phyloP scores from a whole-genome alignment of 1,140 invertebrate genomes.

The Cryptotermes secundus region DNA sequence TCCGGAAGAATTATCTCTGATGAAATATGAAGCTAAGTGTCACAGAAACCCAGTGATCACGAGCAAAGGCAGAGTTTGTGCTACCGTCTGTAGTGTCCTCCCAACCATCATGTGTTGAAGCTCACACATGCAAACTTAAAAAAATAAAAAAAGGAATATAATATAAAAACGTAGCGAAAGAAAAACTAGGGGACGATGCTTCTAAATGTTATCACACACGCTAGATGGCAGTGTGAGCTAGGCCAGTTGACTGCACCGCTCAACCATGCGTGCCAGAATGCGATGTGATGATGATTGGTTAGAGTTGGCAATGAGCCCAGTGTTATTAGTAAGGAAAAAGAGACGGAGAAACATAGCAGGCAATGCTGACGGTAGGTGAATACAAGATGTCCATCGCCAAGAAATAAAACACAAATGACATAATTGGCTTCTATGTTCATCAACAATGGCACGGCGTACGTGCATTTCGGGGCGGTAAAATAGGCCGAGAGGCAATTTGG shows the following conservation, averaged over 20 bases:
- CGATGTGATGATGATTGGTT: not conserved
- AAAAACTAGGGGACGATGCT: not conserved
- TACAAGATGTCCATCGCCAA: not conserved
- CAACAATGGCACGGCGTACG: not conserved
- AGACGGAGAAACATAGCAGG: not conserved
- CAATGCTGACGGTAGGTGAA: not conserved
- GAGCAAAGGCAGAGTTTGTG: not conserved
- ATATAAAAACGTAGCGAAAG: not conserved
- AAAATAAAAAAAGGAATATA: not conserved
- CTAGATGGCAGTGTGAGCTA: not conserved
- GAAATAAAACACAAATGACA: not conserved
- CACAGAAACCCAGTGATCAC: not conserved
- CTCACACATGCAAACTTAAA: not conserved
- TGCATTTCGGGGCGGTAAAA: too few species aligned
- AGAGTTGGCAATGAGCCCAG: not conserved
- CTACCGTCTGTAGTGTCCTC: slow-evolving; percentile 1
- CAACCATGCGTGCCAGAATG: not conserved
- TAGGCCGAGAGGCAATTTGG: too few species aligned
- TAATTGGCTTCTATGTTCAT: not conserved
- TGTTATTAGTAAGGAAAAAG: not conserved
- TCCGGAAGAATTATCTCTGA: too few species aligned
- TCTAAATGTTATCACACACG: slow-evolving; percentile 9
- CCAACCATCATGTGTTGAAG: not conserved
- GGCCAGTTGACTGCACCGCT: not conserved
- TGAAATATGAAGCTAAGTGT: not conserved